Conservation (phyloP, 2,113 vertebrate genomes). For the Chinchilla lanigera region DNA sequence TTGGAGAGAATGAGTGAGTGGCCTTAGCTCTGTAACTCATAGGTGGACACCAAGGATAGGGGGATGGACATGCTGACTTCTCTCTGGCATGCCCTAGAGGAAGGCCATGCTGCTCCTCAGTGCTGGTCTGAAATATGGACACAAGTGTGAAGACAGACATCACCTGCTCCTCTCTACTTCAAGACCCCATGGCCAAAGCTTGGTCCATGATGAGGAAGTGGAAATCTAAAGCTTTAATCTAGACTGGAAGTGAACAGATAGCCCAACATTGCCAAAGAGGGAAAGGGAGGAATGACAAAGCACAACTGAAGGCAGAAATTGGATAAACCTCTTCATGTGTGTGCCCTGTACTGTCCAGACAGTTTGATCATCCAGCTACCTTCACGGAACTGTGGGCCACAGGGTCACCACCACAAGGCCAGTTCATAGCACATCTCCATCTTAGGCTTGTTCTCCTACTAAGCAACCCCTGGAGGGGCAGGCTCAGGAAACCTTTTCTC, state of each 20-base stretch:
- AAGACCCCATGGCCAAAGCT: not conserved
- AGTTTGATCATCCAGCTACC: not conserved
- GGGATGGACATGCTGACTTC: not conserved
- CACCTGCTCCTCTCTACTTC: not conserved
- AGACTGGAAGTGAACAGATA: not conserved
- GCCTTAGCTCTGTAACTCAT: not conserved
- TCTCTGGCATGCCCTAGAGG: too few relatives aligned
- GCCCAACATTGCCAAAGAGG: not conserved
- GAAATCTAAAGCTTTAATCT: not conserved
- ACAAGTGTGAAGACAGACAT: not conserved
- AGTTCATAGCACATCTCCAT: not conserved
- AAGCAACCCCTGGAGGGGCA: not conserved
- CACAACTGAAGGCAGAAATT: not conserved
- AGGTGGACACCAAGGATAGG: not conserved
- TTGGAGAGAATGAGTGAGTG: not conserved
- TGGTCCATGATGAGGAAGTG: not conserved
- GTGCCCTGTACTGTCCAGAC: not conserved
- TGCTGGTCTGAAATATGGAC: not conserved
- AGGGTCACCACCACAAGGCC: too few relatives aligned
- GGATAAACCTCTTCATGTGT: not conserved
- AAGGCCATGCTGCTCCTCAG: not conserved
- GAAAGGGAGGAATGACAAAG: not conserved
- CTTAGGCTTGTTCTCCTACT: not conserved
- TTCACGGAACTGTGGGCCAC: not conserved
- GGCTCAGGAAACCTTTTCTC: not conserved